These are phyloP conservation scores for Sakesphorus luctuosus DNA, from an alignment of 2,113 vertebrate species.

Conservation along the genomic window DNA sequence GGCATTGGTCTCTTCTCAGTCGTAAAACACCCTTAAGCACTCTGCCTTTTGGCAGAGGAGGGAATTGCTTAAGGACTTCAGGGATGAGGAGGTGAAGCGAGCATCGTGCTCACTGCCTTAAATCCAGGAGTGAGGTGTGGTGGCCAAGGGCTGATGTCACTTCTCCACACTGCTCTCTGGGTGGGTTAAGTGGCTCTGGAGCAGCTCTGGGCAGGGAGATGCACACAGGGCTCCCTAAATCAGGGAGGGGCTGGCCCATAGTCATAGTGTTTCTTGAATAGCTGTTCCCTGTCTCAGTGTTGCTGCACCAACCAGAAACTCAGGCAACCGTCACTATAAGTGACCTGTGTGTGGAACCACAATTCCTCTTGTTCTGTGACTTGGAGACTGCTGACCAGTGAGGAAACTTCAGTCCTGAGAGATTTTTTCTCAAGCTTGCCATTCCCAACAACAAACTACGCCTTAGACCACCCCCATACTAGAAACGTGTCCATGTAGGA, in stretches of 20 bases:
- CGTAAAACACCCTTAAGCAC: background rate
- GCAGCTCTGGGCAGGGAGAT: background rate
- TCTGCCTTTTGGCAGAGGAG: constrained; percentile 23
- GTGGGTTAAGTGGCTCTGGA: background rate
- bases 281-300: background rate
- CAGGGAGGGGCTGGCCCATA: background rate
- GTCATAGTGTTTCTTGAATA: background rate
- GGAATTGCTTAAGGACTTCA: background rate
- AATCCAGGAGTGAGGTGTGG: background rate
- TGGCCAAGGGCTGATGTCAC: constrained; percentile 22
- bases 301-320: background rate
- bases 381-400: background rate
- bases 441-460: background rate
- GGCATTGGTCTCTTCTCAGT: background rate
- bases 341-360: background rate
- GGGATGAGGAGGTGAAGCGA: constrained; percentile 7
- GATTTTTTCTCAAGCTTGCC: background rate
- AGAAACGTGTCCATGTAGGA: background rate
- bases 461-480: background rate
- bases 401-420: background rate
- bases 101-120: fast-evolving
- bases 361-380: background rate
- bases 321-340: fast-evolving
- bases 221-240: background rate
- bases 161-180: fast-evolving